Evolutionary conservation across 1,140 invertebrate genomes (phyloP).

Genomic region (Medauroidea extradentata): DNA sequence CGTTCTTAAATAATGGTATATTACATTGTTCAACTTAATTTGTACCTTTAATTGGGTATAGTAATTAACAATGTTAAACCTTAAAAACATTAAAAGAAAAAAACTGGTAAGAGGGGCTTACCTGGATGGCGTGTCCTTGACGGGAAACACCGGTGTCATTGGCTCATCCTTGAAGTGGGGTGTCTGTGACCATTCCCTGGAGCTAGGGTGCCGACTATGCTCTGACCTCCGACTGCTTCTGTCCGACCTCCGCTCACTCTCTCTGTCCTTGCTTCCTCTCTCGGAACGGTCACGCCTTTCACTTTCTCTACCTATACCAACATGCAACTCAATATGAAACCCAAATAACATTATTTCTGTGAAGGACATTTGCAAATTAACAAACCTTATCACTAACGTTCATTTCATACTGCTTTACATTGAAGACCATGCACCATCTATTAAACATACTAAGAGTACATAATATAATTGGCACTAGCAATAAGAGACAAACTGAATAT

Average conservation of each 20-base stretch:
- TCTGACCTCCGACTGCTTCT: neutral
- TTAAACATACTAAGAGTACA: no score
- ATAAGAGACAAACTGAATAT: no score
- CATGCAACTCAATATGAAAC: neutral
- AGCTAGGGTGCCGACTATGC: constrained; percentile 14
- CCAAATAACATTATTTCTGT: neutral
- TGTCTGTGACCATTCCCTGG: constrained; percentile 56
- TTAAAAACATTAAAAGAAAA: no score
- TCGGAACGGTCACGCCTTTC: constrained; percentile 29
- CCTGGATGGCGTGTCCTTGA: constrained; percentile 61
- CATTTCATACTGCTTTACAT: no score
- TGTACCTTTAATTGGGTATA: no score
- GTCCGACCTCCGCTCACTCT: constrained; percentile 21
- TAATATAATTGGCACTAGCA: no score
- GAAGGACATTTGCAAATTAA: neutral
- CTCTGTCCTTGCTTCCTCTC: constrained; percentile 28
- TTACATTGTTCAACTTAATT: no score
- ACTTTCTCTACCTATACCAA: constrained; percentile 30
- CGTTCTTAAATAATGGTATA: no score
- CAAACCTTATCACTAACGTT: no score
- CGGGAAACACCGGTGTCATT: constrained; percentile 66
- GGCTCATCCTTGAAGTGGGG: constrained; percentile 77
- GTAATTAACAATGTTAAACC: no score
- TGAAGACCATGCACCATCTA: no score
- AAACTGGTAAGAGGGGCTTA: no score